phyloP scores from a whole-genome alignment of 2,113 vertebrate genomes.

The Anseranas semipalmata region DNA sequence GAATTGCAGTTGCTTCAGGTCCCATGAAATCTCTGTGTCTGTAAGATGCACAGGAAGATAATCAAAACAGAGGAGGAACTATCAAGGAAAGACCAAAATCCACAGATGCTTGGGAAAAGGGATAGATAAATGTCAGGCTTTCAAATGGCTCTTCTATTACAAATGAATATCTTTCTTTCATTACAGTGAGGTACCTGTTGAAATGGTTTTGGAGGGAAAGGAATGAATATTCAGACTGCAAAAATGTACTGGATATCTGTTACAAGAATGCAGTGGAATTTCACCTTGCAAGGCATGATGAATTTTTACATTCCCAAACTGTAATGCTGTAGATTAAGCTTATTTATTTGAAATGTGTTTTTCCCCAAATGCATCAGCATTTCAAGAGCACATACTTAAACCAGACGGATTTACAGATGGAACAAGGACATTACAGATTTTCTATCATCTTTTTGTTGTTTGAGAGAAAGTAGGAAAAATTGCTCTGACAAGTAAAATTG shows the following conservation, averaged over 20 bases:
- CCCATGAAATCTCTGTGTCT: neutral
- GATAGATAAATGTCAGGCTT: neutral
- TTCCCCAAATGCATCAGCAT: neutral
- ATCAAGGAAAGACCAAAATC: neutral
- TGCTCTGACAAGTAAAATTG: neutral
- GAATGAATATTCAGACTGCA: neutral
- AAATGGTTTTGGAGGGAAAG: neutral
- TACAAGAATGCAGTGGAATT: neutral
- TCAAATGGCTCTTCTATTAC: neutral
- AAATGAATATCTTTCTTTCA: neutral
- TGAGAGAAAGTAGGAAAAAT: neutral
- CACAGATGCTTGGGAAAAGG: neutral
- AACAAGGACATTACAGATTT: neutral
- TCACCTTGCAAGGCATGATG: neutral
- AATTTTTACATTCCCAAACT: neutral
- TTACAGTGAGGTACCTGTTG: neutral
- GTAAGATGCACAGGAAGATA: neutral
- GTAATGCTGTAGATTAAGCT: neutral
- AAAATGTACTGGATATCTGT: neutral
- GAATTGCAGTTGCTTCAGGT: neutral
- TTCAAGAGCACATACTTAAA: neutral
- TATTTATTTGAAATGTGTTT: neutral
- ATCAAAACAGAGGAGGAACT: neutral
- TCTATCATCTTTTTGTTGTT: neutral
- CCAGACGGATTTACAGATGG: slow-evolving; percentile 17